Conservation (phyloP, 2,797 vertebrate species). For the Typhlichthys eigenmanni region DNA sequence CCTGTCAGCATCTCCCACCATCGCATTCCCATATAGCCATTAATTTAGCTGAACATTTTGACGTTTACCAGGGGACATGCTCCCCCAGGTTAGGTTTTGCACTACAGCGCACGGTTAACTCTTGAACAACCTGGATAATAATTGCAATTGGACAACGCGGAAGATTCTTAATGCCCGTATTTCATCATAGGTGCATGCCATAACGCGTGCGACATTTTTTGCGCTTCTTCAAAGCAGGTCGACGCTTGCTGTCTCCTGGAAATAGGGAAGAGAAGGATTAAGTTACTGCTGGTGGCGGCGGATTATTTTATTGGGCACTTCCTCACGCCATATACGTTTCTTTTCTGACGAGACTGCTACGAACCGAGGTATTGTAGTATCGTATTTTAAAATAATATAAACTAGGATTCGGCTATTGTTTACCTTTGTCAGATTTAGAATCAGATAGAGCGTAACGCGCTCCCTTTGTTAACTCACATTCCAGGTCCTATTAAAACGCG, state of each 20-base stretch:
- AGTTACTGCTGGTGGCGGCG: conserved; percentile 65
- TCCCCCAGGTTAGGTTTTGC: neutral
- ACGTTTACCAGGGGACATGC: conserved; percentile 38
- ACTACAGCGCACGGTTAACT: conserved; percentile 15
- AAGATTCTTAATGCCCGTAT: neutral
- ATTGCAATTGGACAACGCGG: neutral
- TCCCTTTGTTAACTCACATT: conserved; percentile 27
- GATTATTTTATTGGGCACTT: conserved; percentile 76
- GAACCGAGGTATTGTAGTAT: conserved; percentile 72
- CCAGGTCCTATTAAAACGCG: neutral
- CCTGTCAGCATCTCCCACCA: conserved; percentile 26
- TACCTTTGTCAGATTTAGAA: conserved; percentile 1
- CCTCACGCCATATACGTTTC: conserved; percentile 45
- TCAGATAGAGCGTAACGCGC: conserved; percentile 6
- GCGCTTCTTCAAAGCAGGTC: neutral
- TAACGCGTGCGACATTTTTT: conserved; percentile 33
- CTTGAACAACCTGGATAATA: neutral
- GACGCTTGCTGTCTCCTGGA: conserved; percentile 41
- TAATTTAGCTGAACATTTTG: neutral
- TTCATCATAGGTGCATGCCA: conserved; percentile 49
- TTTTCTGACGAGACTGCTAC: conserved; percentile 33
- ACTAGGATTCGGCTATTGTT: neutral
- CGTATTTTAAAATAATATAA: conserved; percentile 2
- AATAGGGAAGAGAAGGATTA: conserved; percentile 73
- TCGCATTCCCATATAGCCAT: neutral